These are phyloP conservation scores for Meloidogyne exigua DNA, from an alignment of 1,140 invertebrate genomes.

Conservation along the genomic window DNA sequence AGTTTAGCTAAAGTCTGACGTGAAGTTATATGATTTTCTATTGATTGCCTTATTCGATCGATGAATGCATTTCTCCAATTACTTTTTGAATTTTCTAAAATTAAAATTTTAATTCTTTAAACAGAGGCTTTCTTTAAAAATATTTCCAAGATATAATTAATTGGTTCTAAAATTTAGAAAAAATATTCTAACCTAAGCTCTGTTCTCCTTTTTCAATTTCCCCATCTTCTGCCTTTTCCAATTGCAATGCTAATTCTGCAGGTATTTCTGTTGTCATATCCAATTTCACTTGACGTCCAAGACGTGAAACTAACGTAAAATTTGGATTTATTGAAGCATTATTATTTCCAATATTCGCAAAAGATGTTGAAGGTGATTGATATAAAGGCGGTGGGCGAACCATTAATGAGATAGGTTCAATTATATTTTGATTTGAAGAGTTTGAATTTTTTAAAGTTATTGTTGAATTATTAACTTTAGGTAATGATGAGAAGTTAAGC, in stretches of 20 bases:
- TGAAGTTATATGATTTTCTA: not conserved
- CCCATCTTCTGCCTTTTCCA: not conserved
- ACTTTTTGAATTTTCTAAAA: not conserved
- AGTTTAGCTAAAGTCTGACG: not conserved
- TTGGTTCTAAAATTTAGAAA: slow-evolving; percentile 2
- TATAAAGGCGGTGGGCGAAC: not conserved
- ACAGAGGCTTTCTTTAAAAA: too few relatives aligned
- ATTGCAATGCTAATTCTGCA: not conserved
- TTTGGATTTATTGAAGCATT: slow-evolving; percentile 11
- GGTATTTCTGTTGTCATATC: slow-evolving; percentile 13
- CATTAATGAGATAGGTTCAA: not conserved
- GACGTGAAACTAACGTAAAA: slow-evolving; percentile 20
- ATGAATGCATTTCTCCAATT: slow-evolving; percentile 2
- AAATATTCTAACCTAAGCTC: not conserved
- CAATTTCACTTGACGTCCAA: slow-evolving; percentile 18
- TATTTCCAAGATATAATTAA: too few relatives aligned
- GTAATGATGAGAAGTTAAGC: not conserved
- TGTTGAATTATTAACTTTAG: not conserved
- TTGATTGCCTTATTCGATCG: slow-evolving; percentile 19
- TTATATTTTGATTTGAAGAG: not conserved
- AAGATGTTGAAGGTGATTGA: not conserved
- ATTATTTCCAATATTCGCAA: slow-evolving; percentile 7
- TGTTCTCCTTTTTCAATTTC: not conserved
- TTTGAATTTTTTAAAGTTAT: not conserved
- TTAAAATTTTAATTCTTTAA: too few relatives aligned